Percentiles rank a stretch among this genome's conserved stretches.
Evolutionary conservation across 2,113 vertebrate genomes (phyloP).

Genomic region (Microtus richardsoni): DNA sequence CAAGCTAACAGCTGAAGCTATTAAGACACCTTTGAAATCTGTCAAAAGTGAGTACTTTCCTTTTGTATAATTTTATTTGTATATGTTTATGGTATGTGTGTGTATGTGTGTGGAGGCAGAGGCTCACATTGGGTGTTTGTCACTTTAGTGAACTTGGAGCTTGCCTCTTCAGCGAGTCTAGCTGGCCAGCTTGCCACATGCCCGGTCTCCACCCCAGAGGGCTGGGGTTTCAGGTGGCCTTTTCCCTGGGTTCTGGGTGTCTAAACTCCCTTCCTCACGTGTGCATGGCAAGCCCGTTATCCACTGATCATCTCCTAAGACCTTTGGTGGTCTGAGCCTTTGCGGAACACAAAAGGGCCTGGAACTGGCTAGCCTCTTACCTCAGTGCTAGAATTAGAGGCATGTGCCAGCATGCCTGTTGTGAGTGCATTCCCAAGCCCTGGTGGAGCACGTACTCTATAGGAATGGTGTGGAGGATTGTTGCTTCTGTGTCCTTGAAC

Average conservation of each 20-base stretch:
- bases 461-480: not conserved
- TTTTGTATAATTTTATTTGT: not conserved
- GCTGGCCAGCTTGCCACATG: not conserved
- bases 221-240: no score
- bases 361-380: not conserved
- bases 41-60: slow-evolving; percentile 81
- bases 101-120: not conserved
- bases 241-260: not conserved
- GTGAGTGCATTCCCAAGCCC: not conserved
- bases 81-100: not conserved
- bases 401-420: not conserved
- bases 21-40: slow-evolving; percentile 82
- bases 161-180: not conserved
- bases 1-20: slow-evolving; percentile 84
- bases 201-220: no score
- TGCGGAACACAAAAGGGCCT: not conserved
- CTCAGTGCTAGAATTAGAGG: not conserved
- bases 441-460: not conserved
- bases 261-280: not conserved
- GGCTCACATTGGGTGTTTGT: not conserved
- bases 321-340: not conserved
- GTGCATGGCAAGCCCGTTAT: not conserved
- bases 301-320: not conserved
- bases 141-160: not conserved
- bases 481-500: not conserved